phyloP scores from a whole-genome alignment of 2,888 invertebrate species.

The Brachylomia viminalis region DNA sequence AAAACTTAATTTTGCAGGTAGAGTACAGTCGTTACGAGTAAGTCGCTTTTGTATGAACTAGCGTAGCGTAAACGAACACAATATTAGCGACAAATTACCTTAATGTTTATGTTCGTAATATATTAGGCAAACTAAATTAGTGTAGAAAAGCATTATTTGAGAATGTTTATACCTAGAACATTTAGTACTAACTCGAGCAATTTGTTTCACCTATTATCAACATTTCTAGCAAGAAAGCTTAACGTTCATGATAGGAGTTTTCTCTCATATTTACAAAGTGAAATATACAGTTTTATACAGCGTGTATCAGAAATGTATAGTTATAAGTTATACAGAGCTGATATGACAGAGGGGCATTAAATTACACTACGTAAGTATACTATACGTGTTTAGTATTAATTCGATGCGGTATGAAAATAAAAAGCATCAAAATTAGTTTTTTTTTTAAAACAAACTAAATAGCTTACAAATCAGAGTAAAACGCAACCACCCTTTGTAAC shows the following conservation, averaged over 20 bases:
- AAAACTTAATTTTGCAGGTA: not conserved
- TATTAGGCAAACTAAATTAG: conserved; percentile 14
- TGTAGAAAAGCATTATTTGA: not conserved
- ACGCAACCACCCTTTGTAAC: too few relatives aligned
- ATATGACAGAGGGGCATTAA: too few relatives aligned
- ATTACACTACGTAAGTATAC: too few relatives aligned
- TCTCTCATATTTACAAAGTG: not conserved
- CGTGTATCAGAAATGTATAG: too few relatives aligned
- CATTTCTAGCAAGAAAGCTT: conserved; percentile 22
- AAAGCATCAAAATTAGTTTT: too few relatives aligned
- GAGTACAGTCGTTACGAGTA: not conserved
- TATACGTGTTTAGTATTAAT: too few relatives aligned
- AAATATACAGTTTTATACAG: not conserved
- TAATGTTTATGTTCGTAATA: conserved; percentile 7
- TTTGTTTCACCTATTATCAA: conserved; percentile 24
- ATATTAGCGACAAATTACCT: not conserved
- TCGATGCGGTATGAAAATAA: too few relatives aligned
- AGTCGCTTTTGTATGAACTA: not conserved
- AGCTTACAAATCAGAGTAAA: too few relatives aligned
- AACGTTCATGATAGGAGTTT: not conserved
- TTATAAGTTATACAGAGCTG: too few relatives aligned
- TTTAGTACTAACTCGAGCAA: conserved; percentile 7
- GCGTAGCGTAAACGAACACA: not conserved
- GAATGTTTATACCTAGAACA: conserved; percentile 21
- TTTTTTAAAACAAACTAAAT: too few relatives aligned